phyloP scores from a whole-genome alignment of 2,797 vertebrate species.

The Sarcoramphus papa region DNA sequence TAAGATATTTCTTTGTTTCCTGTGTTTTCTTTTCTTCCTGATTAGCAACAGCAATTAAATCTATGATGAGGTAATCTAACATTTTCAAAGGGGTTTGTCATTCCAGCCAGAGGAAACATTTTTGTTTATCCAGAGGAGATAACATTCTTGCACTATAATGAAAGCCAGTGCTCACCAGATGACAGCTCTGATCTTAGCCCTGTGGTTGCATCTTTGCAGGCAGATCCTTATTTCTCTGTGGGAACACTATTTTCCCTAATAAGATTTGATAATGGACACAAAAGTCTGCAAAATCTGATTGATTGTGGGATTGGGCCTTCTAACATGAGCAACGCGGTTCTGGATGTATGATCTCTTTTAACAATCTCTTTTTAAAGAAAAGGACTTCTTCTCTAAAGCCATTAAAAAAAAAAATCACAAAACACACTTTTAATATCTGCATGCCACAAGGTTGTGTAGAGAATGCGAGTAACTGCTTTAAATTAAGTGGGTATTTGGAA shows the following conservation, averaged over 20 bases:
- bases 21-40: conserved; percentile 21
- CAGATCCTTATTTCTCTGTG: not conserved
- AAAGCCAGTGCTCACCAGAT: not conserved
- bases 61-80: conserved; percentile 7
- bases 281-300: not conserved
- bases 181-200: not conserved
- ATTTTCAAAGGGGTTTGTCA: conserved; percentile 21
- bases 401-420: not conserved
- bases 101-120: conserved; percentile 1
- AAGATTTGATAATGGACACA: not conserved
- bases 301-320: not conserved
- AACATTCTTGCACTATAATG: not conserved
- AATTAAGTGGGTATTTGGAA: not conserved
- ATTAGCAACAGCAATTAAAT: conserved; percentile 44
- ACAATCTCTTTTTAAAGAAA: not conserved
- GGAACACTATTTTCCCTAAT: not conserved
- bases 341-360: not conserved
- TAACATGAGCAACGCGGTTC: accelerated
- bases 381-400: not conserved
- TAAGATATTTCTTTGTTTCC: conserved; percentile 16
- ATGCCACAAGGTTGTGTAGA: not conserved
- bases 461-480: not conserved
- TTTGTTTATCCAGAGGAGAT: conserved; percentile 21
- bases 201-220: not conserved
- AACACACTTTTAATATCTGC: not conserved